These are phyloP conservation scores for Protophormia terraenovae DNA, from an alignment of 2,888 invertebrate species.

Conservation along the genomic window DNA sequence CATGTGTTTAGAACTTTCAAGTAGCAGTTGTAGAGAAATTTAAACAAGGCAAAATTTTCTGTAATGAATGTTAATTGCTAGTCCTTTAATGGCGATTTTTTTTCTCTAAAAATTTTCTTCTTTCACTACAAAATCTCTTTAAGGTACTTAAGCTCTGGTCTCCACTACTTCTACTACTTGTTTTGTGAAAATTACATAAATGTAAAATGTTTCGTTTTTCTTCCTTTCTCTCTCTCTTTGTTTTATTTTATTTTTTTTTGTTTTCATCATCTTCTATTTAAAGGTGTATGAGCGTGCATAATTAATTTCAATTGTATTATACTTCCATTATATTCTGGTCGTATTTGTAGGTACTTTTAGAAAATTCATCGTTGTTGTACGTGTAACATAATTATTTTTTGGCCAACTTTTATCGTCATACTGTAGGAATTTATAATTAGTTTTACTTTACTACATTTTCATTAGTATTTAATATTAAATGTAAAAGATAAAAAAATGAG, in stretches of 20 bases:
- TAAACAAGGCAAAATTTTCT: not conserved
- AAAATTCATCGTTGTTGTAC: not conserved
- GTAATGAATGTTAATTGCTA: slow-evolving; percentile 45
- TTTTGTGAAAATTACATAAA: not conserved
- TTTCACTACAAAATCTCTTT: not conserved
- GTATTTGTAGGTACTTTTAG: not conserved
- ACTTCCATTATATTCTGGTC: slow-evolving; percentile 17
- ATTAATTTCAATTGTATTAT: slow-evolving; percentile 51
- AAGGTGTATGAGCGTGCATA: slow-evolving; percentile 56
- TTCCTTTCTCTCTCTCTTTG: not conserved
- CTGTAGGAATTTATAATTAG: slow-evolving; percentile 36
- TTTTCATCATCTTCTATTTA: slow-evolving; percentile 6
- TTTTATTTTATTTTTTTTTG: not conserved
- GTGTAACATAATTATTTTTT: slow-evolving; percentile 41
- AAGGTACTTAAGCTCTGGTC: not conserved
- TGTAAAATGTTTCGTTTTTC: not conserved
- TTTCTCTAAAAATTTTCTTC: not conserved
- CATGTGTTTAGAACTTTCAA: not conserved
- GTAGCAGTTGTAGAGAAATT: not conserved
- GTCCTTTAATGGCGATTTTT: not conserved
- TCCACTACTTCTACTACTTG: not conserved
- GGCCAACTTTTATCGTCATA: slow-evolving; percentile 14
- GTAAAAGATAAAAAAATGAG: not conserved
- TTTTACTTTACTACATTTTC: slow-evolving; percentile 25
- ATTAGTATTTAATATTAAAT: slow-evolving; percentile 7